phyloP scores from a whole-genome alignment of 37 sponge, comb jelly and placozoan genomes.

The Beroe forskalii region DNA sequence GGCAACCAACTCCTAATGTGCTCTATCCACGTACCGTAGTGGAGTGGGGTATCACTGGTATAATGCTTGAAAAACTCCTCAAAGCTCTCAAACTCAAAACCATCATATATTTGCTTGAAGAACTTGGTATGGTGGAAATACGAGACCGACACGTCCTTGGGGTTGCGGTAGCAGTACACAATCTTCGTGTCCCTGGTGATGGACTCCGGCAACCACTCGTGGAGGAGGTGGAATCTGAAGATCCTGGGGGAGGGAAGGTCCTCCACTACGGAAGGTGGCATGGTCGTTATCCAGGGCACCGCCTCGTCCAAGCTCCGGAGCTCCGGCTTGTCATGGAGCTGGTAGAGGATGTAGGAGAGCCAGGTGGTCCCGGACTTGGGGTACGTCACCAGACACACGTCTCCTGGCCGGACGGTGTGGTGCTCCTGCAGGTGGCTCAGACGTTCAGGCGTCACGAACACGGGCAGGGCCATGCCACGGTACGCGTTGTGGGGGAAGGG shows the following conservation, averaged over 20 bases:
- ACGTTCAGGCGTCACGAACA: not conserved
- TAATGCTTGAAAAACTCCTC: not conserved
- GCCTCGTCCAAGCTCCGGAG: not conserved
- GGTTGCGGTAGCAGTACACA: not conserved
- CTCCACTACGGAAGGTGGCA: not conserved
- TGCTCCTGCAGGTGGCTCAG: not conserved
- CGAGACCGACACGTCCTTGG: not conserved
- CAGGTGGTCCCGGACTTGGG: not conserved
- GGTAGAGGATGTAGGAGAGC: not conserved
- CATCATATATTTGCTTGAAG: not conserved
- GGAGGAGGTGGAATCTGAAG: not conserved
- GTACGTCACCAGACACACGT: not conserved
- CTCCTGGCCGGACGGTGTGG: not conserved
- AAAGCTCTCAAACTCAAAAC: not conserved
- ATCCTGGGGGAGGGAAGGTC: not conserved
- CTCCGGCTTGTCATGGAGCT: not conserved
- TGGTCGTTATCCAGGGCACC: not conserved
- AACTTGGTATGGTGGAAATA: not conserved
- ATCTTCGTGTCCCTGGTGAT: not conserved
- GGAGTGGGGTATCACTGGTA: not conserved
- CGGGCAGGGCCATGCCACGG: not conserved
- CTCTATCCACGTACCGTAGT: conserved; percentile 11
- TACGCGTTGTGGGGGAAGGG: not conserved
- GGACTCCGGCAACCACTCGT: not conserved
- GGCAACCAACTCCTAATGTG: conserved; percentile 67